Evolutionary conservation across 2,113 vertebrate species (phyloP).

Genomic region (Helogale parvula): DNA sequence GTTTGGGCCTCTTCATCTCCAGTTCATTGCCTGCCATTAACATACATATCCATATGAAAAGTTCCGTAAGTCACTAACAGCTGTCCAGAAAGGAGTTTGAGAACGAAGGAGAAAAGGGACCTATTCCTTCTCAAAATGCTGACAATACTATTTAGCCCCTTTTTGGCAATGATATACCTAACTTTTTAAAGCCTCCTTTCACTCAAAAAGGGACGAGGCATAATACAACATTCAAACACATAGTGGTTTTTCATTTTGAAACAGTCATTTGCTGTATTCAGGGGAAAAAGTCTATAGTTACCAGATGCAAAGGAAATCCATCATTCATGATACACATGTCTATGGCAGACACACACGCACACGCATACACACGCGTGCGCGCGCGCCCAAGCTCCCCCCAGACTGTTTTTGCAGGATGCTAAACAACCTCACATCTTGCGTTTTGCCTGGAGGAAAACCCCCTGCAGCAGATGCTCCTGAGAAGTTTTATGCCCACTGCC

Average conservation of each 20-base stretch:
- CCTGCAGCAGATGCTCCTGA: slow-evolving; percentile 80
- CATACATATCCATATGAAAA: slow-evolving; percentile 99
- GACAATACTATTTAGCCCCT: slow-evolving; percentile 98
- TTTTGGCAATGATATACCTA: slow-evolving; percentile 99
- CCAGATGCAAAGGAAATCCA: slow-evolving; percentile 87
- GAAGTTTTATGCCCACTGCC: slow-evolving; percentile 72
- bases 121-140: slow-evolving; percentile 96
- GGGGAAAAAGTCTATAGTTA: slow-evolving; percentile 83
- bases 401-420: slow-evolving; percentile 82
- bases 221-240: slow-evolving; percentile 95
- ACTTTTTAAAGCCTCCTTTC: slow-evolving; percentile 99
- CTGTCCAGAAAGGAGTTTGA: slow-evolving; percentile 96
- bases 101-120: slow-evolving; percentile 87
- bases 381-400: slow-evolving; percentile 42
- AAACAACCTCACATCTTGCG: slow-evolving; percentile 82
- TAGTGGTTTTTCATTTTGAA: slow-evolving; percentile 91
- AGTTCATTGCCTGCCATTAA: slow-evolving; percentile 99
- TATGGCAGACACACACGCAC: not conserved
- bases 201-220: slow-evolving; percentile 93
- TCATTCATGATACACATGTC: slow-evolving; percentile 83
- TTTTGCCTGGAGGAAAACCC: slow-evolving; percentile 63
- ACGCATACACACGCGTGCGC: not conserved
- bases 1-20: slow-evolving; percentile 99
- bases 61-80: slow-evolving; percentile 99
- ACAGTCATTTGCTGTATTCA: slow-evolving; percentile 91